phyloP scores from a whole-genome alignment of 2,888 invertebrate genomes.

The Stenodera caucasica region DNA sequence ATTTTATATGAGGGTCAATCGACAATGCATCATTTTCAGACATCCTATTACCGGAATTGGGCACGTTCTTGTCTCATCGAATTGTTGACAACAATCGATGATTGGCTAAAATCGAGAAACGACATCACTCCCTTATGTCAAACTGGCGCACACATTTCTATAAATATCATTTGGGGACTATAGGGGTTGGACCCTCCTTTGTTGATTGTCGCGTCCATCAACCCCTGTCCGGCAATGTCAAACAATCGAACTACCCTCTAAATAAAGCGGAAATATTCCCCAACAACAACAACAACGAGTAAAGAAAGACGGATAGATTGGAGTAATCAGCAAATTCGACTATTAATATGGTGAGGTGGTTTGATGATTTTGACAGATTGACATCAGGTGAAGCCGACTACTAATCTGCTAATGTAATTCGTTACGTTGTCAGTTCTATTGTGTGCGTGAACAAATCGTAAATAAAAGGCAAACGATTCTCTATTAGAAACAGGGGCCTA shows the following conservation, averaged over 20 bases:
- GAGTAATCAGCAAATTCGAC: not conserved
- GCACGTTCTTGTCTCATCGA: constrained; percentile 43
- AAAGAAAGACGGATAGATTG: not conserved
- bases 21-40: constrained; percentile 53
- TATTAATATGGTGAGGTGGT: constrained; percentile 18
- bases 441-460: constrained; percentile 43
- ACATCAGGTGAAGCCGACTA: constrained; percentile 47
- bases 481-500: constrained; percentile 43
- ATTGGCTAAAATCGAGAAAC: constrained; percentile 35
- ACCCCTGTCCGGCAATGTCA: constrained; percentile 12
- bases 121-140: constrained; percentile 24
- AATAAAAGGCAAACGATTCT: constrained; percentile 47
- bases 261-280: not conserved
- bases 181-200: constrained; percentile 8
- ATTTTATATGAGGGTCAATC: constrained; percentile 49
- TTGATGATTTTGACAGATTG: constrained; percentile 43
- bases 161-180: constrained; percentile 19
- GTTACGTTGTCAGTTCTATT: constrained; percentile 52
- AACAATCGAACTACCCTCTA: constrained; percentile 4
- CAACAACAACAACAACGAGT: not conserved
- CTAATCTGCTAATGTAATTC: constrained; percentile 55
- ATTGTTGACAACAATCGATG: constrained; percentile 41
- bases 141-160: constrained; percentile 10
- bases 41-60: constrained; percentile 53
- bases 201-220: constrained; percentile 12